Base-by-base conservation (phyloP, 2,888 invertebrate genomes). In the Celastrina argiolus region DNA sequence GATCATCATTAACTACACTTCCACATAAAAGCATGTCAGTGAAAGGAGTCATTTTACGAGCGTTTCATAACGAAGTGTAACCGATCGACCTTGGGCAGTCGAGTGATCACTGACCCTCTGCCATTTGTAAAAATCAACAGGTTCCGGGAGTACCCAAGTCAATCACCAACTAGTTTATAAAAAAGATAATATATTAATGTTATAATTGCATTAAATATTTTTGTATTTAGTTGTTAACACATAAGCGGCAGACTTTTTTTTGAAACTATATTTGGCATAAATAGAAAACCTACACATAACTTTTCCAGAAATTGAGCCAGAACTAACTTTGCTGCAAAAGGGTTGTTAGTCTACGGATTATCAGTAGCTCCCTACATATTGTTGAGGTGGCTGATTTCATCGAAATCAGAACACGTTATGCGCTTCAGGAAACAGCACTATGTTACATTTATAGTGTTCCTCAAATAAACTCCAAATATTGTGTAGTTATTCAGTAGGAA, bases 71-170 rank as follows among this genome's bases (percentile, higher is more conserved):
- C 12, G 51, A 26, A 16, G 45, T 51, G 42, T 31, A 18, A 51
- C 64, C n/a, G 65, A 66, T 72, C 75, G 76, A 75, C 81, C 83
- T 83, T 82, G 80, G 66, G 70, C 73, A 81, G 79, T 79, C 81
- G 78, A 83, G 68, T 80, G 81, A 74, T 76, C 80, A 83, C 68
- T 80, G 81, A 74, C 76, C 80, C 73, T 63, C 66, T 59, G 56
- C 42, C 22, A 51, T 22, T 64, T 51, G 51, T 26, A 14, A 51
- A 51, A 51, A 51, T 22, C 51, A 51, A 51, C 51, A 14, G 22
- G 51, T 51, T 51, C 51, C 51, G 51, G 51, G 51, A 51, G n/a
- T 18, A 45, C 45, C 18, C 45, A 45, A 51, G 22, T 12, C 51
- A 51, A 51, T 22, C 51, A 51, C 51, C 12, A 51, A 22, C 12